Evolutionary conservation across 2,797 vertebrate genomes (phyloP), one percentile per base, ranked within the genome.

Genomic region (Hozukius guyotensis): DNA sequence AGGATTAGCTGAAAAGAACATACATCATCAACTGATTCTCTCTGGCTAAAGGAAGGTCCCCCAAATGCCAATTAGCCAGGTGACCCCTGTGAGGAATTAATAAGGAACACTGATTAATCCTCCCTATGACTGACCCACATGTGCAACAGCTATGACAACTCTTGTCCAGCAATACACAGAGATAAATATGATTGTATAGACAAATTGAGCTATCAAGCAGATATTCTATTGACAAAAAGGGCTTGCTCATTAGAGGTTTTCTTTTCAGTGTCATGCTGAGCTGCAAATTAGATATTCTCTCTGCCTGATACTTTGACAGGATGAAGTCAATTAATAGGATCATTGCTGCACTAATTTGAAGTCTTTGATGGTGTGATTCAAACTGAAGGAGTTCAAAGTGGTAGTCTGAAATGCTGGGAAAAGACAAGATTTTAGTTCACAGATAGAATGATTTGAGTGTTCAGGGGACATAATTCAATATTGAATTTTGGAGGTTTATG

Each of bases 251-350:
- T 84, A 85, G 56, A 12, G 56, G 24, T 18, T 16, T 81, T 85
- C 46, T 69, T 86, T 83, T 85, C 77, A 84, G 80, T 24, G 75
- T 87, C 75, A 62, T 22, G 53, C 84, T 75, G 75, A 75, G 84
- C 86, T 84, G 81, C 72, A 88, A 91, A 86, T 90, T 72, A 91
- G 84, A 89, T 80, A 77, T 84, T 90, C 91, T 93, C 90, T 90
- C 89, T 87, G 90, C 78, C 90, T 82, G 94, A 92, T 93, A 92
- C 92, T 93, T 93, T 92, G 93, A 91, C 72, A 62, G 75, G 85
- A 81, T 86, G 80, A 85, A 86, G 77, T 81, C 88, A 89, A 91
- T 90, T 88, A 91, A 90, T 78, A 66, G 82, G 72, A 91, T 89
- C 80, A 84, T 87, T 78, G 63, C 75, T 69, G 82, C 77, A 79